Evolutionary conservation across 2,797 vertebrate species (phyloP).

Genomic region (Protonibea diacanthus): DNA sequence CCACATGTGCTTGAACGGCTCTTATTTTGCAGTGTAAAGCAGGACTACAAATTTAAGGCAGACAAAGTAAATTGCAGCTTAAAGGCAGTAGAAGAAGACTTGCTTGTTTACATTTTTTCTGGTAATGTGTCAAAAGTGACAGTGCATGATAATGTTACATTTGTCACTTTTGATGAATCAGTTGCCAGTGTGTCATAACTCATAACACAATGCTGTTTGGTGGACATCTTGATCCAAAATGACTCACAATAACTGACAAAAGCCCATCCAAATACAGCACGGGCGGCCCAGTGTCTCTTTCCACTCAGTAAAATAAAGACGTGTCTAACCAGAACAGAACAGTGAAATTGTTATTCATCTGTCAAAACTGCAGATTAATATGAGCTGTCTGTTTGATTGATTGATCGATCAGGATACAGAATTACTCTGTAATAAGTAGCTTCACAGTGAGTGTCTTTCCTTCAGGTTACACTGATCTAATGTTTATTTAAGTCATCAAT

Average conservation of each 20-base stretch:
- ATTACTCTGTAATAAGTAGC: constrained; percentile 2
- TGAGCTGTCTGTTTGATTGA: constrained; percentile 14
- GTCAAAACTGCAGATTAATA: constrained; percentile 1
- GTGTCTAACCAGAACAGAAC: not conserved
- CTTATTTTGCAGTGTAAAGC: not conserved
- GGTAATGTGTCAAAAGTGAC: not conserved
- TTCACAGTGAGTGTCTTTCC: constrained; percentile 5
- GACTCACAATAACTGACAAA: constrained; percentile 46
- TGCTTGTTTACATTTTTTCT: constrained; percentile 7
- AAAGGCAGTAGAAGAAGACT: not conserved
- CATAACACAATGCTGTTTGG: constrained; percentile 14
- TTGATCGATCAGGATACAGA: not conserved
- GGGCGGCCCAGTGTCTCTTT: not conserved
- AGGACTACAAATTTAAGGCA: not conserved
- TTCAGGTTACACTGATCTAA: constrained; percentile 22
- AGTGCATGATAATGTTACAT: constrained; percentile 8
- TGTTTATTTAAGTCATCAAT: constrained; percentile 69
- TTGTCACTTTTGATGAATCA: constrained; percentile 34
- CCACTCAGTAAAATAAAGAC: not conserved
- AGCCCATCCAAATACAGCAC: constrained; percentile 18
- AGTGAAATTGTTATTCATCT: constrained; percentile 1
- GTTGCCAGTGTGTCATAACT: constrained; percentile 11
- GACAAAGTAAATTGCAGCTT: not conserved
- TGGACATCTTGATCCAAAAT: constrained; percentile 41
- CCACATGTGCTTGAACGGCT: too few species aligned